phyloP scores from a whole-genome alignment of 2,797 vertebrate species.

The Gallinago solitaria region DNA sequence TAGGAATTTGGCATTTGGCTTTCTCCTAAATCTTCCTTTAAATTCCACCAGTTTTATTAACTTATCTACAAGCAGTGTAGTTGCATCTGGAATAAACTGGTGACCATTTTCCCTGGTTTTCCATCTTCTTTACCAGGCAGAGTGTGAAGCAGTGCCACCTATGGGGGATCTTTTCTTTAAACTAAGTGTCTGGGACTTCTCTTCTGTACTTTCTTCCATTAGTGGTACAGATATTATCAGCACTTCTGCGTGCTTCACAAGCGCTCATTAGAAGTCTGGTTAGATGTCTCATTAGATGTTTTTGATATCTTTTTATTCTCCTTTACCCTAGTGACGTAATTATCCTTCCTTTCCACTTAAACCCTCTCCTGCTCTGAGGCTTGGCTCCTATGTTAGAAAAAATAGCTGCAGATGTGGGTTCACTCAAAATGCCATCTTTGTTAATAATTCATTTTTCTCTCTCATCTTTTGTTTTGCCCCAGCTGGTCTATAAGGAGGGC shows the following conservation, averaged over 20 bases:
- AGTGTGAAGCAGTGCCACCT: background rate
- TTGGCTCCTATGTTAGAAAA: background rate
- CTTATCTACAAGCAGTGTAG: background rate
- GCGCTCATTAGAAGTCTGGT: background rate
- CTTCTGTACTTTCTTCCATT: background rate
- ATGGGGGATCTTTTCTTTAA: background rate
- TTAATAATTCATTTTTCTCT: background rate
- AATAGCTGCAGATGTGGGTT: background rate
- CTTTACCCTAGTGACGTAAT: background rate
- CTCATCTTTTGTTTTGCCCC: background rate
- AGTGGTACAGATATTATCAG: background rate
- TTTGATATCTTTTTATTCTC: background rate
- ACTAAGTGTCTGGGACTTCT: background rate
- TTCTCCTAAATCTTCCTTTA: background rate
- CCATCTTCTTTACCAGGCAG: background rate
- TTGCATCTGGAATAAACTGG: background rate
- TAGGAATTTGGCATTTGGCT: background rate
- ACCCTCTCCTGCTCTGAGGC: background rate
- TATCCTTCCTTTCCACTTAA: background rate
- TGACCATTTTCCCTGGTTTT: background rate
- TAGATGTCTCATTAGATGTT: background rate
- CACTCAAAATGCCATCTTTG: background rate
- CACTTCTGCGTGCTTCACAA: background rate
- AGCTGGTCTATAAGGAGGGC: rapidly evolving
- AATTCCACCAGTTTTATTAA: background rate